These are phyloP conservation scores for Trinorchestia longiramus DNA, from an alignment of 1,140 invertebrate genomes.

Conservation along the genomic window DNA sequence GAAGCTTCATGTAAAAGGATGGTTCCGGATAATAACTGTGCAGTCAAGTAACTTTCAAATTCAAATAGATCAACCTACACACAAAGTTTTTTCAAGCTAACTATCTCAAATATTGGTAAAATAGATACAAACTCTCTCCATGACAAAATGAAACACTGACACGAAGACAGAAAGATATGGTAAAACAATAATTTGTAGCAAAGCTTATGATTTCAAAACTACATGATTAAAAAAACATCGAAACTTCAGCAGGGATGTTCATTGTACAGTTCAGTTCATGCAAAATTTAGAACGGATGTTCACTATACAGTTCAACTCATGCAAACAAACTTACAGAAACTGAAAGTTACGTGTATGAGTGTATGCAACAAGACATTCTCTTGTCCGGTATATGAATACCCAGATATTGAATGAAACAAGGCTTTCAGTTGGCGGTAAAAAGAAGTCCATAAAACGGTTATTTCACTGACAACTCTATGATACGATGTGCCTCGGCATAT, in stretches of 20 bases:
- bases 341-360: background rate
- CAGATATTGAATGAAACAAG: background rate
- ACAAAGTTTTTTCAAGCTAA: background rate
- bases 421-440: background rate
- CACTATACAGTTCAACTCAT: background rate
- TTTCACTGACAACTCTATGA: background rate
- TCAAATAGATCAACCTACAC: background rate
- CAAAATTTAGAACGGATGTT: background rate
- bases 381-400: background rate
- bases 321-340: too few relatives aligned
- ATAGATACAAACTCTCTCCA: background rate
- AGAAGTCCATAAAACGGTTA: background rate
- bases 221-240: background rate
- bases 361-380: background rate
- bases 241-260: background rate
- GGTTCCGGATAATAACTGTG: background rate
- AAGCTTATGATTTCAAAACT: background rate
- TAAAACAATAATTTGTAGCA: background rate
- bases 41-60: background rate
- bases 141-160: background rate
- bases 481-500: background rate
- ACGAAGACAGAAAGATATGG: background rate
- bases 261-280: background rate
- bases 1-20: background rate
- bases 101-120: background rate